Evolutionary conservation across 2,888 invertebrate species (phyloP), one percentile per base, ranked within the genome.

Genomic region (Willowsia nigromaculata): DNA sequence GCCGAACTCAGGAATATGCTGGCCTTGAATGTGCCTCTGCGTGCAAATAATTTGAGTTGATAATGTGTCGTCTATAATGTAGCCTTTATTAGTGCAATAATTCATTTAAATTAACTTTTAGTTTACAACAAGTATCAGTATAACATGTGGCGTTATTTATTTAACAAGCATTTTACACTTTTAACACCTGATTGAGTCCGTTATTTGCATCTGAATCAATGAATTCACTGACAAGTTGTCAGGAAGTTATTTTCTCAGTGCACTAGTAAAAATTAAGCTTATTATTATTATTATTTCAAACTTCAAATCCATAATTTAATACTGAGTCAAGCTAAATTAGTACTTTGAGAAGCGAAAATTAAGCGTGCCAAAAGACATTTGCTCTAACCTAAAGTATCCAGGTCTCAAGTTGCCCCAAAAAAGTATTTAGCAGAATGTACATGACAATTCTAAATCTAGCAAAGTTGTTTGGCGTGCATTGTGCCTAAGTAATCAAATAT

Each of bases 271-370:
- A n/a, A n/a, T n/a, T n/a, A n/a, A n/a, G n/a, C n/a, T n/a, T n/a
- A n/a, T n/a, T n/a, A n/a, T n/a, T n/a, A n/a, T n/a, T n/a, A n/a
- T n/a, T 37, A 37, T 6, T 37, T 37, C 37, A 37, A 37, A 37
- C 4, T 37, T 37, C 37, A 37, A 37, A 30, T 30, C 13, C 18
- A 4, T 62, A 53, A 50, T 18, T 50, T 81, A 81, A 81, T 81
- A 81, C 81, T 81, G 81, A 56, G n/a, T 78, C 50, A 76, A 30
- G 7, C n/a, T 27, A 59, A 59, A 59, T 53, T 53, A 53, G n/a
- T 53, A 18, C 18, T 37, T 9, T 37, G 37, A 37, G 37, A 9
- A 37, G 37, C 37, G 37, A 6, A 4, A n/a, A 37, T 37, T 37
- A 37, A 37, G 9, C 37, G 4, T 37, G 37, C 4, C 37, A 9